phyloP scores from a whole-genome alignment of 2,888 invertebrate genomes.

The Spodoptera picta region DNA sequence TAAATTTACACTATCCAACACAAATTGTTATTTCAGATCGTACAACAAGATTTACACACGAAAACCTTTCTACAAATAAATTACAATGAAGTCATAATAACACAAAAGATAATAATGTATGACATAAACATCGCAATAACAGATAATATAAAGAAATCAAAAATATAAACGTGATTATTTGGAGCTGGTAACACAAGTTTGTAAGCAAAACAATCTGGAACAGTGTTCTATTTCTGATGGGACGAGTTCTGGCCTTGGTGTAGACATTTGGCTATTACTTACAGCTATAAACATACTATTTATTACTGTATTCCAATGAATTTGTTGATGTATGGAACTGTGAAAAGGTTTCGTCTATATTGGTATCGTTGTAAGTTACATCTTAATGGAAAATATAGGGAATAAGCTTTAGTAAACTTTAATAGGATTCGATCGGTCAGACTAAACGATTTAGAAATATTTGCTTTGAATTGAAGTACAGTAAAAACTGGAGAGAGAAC shows the following conservation, averaged over 20 bases:
- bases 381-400: no score
- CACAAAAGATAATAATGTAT: not conserved
- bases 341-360: constrained; percentile 13
- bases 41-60: no score
- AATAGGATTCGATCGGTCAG: no score
- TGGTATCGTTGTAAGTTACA: not conserved
- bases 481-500: no score
- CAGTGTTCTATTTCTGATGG: constrained; percentile 72
- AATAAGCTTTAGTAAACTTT: no score
- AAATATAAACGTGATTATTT: constrained; percentile 16
- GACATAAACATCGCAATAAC: constrained; percentile 5
- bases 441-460: no score
- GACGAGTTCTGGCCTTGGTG: constrained; percentile 69
- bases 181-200: constrained; percentile 38
- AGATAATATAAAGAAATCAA: constrained; percentile 20
- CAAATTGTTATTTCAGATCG: not conserved
- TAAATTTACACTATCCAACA: no score
- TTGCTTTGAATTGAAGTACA: no score
- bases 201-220: constrained; percentile 60
- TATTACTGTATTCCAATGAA: constrained; percentile 46
- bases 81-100: not conserved
- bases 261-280: constrained; percentile 66
- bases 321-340: constrained; percentile 21
- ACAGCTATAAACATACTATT: constrained; percentile 63
- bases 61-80: not conserved